Base-by-base conservation (phyloP, 2,888 invertebrate species). In the Priocnemis perturbator region DNA sequence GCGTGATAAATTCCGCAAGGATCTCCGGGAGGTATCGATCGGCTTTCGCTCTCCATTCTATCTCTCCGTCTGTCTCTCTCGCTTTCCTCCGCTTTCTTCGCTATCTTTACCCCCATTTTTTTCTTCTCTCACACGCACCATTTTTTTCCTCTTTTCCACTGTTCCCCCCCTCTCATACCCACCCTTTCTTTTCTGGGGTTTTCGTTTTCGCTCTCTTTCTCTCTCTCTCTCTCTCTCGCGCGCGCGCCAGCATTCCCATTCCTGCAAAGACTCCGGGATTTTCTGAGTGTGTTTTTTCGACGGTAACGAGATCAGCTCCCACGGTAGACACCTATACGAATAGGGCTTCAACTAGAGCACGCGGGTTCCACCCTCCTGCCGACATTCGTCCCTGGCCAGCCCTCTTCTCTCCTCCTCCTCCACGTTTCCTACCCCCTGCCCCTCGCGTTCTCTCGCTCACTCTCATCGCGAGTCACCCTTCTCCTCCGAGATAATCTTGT, bases 271-370 rank as follows among this genome's bases (percentile, higher is more conserved):
- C 57, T 48, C 52, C 21, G 19, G 67, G 59, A 69, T 72, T 72
- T 73, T 73, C 52, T 53, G 30, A 52, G 56, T 58, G 67, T 78
- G 69, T 73, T 79, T 80, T 67, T 73, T 64, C 65, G 66, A 60
- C 69, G 70, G 76, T 85, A 87, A 87, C 81, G 81, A 85, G 86
- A 85, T 86, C 83, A 84, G 77, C 69, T 50, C 67, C 73, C 57
- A 69, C 68, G 75, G 73, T 68, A 77, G 79, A 78, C 78, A 72
- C 72, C 76, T 76, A 73, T 79, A 79, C 76, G 75, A 59, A 76
- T 83, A 81, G 60, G 87, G 86, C 84, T 87, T 87, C 87, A 87
- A 87, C 76, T 86, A 71, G 86, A 86, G 74, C 87, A 82, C 73
- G 74, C 79, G 76, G 70, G 65, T 20, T 20, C 48, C 26, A 17